These are phyloP conservation scores for Pammene aurita DNA, from an alignment of 2,888 invertebrate genomes.

Conservation along the genomic window DNA sequence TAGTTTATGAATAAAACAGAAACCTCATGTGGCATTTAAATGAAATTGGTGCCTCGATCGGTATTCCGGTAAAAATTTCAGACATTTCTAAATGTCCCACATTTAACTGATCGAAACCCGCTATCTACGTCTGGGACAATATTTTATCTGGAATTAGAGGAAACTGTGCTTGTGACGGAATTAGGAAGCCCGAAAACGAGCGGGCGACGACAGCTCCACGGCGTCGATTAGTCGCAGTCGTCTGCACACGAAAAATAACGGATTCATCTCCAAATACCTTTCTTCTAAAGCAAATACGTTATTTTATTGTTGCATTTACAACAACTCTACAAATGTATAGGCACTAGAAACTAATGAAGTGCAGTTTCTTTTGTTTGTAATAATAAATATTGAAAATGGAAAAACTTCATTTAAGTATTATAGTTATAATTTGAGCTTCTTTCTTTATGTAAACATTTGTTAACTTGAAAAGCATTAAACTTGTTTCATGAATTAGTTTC, in stretches of 20 bases:
- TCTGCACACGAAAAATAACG: conserved; percentile 33
- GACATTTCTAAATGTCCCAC: conserved; percentile 19
- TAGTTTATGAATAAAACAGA: background rate
- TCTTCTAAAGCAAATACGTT: conserved; percentile 9
- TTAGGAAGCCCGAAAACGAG: conserved; percentile 33
- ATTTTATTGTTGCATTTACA: background rate
- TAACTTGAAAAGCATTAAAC: too few species aligned
- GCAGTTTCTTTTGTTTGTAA: too few species aligned
- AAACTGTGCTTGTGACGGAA: conserved; percentile 40
- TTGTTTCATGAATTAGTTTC: too few species aligned
- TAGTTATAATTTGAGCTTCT: too few species aligned
- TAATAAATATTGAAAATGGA: too few species aligned
- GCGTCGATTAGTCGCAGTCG: conserved; percentile 34
- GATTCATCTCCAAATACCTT: conserved; percentile 11
- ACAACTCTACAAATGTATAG: too few species aligned
- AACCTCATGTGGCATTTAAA: background rate
- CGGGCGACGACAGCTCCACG: conserved; percentile 37
- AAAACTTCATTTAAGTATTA: too few species aligned
- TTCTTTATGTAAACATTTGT: too few species aligned
- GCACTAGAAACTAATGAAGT: too few species aligned
- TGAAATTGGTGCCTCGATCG: background rate
- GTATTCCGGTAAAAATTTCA: conserved; percentile 11
- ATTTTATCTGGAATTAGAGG: conserved; percentile 44
- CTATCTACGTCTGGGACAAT: conserved; percentile 26
- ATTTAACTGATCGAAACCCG: conserved; percentile 13